Conservation (phyloP, 2,888 invertebrate species). For the Thereva unica region DNA sequence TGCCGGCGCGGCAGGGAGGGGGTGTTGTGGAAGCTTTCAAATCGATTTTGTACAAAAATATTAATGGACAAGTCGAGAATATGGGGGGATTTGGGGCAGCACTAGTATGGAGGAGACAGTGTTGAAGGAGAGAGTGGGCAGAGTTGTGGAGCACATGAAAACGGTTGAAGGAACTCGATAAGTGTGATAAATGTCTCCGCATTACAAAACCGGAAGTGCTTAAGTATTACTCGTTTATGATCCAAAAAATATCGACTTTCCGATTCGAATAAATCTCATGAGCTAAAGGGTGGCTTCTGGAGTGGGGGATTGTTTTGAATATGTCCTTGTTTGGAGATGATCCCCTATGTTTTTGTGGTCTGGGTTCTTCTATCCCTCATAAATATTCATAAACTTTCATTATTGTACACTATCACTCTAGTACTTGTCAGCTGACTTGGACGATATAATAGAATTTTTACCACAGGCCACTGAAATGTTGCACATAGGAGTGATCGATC, state of each 20-base stretch:
- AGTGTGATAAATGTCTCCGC: slow-evolving; percentile 29
- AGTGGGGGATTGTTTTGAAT: no score
- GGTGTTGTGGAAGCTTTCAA: background rate
- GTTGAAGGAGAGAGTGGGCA: background rate
- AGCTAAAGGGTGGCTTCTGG: background rate
- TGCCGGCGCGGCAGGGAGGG: no score
- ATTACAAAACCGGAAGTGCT: slow-evolving; percentile 26
- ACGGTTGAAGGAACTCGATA: slow-evolving; percentile 18
- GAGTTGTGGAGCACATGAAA: background rate
- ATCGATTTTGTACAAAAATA: slow-evolving; percentile 16
- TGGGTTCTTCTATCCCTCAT: no score
- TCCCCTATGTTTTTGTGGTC: no score
- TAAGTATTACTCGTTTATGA: slow-evolving; percentile 28
- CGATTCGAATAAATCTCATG: slow-evolving; percentile 11
- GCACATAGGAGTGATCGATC: no score
- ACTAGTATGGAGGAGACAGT: background rate
- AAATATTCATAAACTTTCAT: no score
- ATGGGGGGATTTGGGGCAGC: background rate
- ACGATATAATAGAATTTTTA: no score
- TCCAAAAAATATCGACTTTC: slow-evolving; percentile 22
- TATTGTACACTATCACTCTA: no score
- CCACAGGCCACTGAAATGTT: no score
- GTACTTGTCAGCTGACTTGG: no score
- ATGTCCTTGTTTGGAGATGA: no score
- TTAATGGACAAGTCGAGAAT: slow-evolving; percentile 18